Conservation (phyloP, 2,797 vertebrate species). For the Rhinatrema bivittatum region DNA sequence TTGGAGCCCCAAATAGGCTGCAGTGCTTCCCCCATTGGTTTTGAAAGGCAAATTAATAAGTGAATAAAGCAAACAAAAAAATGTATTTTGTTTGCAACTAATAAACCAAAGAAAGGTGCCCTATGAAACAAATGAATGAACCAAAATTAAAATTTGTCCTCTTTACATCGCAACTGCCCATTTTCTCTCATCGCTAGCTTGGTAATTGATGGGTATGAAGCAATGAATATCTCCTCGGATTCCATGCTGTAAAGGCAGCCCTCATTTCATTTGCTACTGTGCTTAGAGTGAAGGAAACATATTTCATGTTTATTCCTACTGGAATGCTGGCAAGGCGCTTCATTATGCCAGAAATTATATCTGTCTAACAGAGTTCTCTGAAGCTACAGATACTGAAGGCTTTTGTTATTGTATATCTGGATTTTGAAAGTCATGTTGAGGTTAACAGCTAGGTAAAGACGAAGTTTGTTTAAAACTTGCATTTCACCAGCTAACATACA, state of each 20-base stretch:
- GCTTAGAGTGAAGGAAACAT: conserved; percentile 13
- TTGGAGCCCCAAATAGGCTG: no score
- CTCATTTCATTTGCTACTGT: conserved; percentile 17
- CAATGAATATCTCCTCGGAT: conserved; percentile 17
- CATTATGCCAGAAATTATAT: conserved; percentile 18
- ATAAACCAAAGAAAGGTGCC: no score
- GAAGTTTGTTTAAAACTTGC: conserved; percentile 1
- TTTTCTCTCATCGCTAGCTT: conserved; percentile 6
- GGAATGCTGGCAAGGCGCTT: conserved; percentile 16
- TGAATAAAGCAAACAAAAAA: no score
- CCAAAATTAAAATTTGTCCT: no score
- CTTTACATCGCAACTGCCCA: no score
- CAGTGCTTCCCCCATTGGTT: no score
- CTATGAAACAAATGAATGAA: no score
- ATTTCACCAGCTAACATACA: conserved; percentile 1
- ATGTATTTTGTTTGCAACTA: no score
- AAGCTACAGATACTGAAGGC: conserved; percentile 9
- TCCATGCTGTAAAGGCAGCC: conserved; percentile 1
- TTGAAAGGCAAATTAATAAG: no score
- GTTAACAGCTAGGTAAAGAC: conserved; percentile 16
- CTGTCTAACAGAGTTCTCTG: conserved; percentile 11
- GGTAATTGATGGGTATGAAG: conserved; percentile 7
- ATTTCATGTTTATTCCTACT: conserved; percentile 24
- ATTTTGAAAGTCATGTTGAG: conserved; percentile 2
- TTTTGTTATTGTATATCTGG: conserved; percentile 4